phyloP scores from a whole-genome alignment of 2,113 vertebrate genomes.

The Hemibagrus wyckioides region DNA sequence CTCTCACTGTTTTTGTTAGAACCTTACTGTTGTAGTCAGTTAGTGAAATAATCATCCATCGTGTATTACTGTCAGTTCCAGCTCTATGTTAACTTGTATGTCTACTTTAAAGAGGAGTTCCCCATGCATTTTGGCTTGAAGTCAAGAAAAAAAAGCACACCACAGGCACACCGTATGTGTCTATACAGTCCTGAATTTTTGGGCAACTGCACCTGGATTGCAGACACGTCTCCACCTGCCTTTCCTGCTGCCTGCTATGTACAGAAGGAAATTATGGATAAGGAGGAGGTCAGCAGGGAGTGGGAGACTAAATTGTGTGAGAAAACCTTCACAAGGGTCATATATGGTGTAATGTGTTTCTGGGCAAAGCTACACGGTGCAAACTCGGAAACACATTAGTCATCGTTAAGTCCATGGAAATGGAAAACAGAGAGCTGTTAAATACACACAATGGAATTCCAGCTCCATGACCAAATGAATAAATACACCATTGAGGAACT shows the following conservation, averaged over 20 bases:
- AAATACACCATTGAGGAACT: background rate
- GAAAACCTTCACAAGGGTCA: background rate
- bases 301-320: background rate
- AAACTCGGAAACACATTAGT: background rate
- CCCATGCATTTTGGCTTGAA: background rate
- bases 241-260: background rate
- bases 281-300: background rate
- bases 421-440: background rate
- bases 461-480: constrained; percentile 19
- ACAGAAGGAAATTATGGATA: background rate
- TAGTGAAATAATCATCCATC: background rate
- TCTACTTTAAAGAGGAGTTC: background rate
- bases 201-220: background rate
- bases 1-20: background rate
- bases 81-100: background rate
- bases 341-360: background rate
- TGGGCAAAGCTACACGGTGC: background rate
- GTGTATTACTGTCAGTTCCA: background rate
- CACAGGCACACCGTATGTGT: background rate
- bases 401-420: constrained; percentile 1
- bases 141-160: background rate
- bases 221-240: background rate
- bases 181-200: background rate
- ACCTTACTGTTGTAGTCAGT: background rate
- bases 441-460: background rate